Conservation (phyloP, 2,113 vertebrate species). For the Seriola quinqueradiata region DNA sequence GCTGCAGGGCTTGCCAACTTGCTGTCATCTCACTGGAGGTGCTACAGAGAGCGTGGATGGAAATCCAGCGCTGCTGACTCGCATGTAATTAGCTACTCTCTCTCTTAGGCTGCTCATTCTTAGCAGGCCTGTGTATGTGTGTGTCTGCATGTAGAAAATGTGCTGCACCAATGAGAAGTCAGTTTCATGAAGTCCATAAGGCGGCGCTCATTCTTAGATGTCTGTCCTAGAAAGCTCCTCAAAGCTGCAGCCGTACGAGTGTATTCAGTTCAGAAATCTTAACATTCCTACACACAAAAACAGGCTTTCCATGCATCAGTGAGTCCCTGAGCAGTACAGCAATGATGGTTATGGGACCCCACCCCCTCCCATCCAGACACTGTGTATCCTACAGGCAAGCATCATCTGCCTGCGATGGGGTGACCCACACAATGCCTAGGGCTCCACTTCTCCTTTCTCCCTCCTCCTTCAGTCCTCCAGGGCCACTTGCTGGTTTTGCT, state of each 20-base stretch:
- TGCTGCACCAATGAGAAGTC: conserved; percentile 22
- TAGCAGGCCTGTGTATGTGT: conserved; percentile 29
- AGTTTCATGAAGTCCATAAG: conserved; percentile 5
- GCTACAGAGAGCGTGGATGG: conserved; percentile 68
- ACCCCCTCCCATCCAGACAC: conserved; percentile 46
- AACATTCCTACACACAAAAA: conserved; percentile 14
- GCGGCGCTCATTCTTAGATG: conserved; percentile 15
- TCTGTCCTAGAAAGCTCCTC: conserved; percentile 30
- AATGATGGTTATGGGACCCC: conserved; percentile 51
- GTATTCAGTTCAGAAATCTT: conserved; percentile 7
- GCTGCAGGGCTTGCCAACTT: conserved; percentile 78
- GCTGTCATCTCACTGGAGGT: conserved; percentile 79
- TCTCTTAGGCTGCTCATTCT: conserved; percentile 40
- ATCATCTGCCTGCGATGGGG: conserved; percentile 67
- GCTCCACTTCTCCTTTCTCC: conserved; percentile 62
- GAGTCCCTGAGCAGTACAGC: conserved; percentile 52
- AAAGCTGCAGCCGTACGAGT: neutral
- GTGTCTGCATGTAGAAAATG: conserved; percentile 35
- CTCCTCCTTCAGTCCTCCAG: conserved; percentile 39
- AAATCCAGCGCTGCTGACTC: conserved; percentile 70
- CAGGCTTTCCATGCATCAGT: conserved; percentile 55
- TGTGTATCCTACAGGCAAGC: conserved; percentile 52
- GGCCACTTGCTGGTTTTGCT: conserved; percentile 37
- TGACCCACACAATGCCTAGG: conserved; percentile 66
- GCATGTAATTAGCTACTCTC: conserved; percentile 74